Evolutionary conservation across 1,140 invertebrate species (phyloP).

Genomic region (Bicyclus anynana): DNA sequence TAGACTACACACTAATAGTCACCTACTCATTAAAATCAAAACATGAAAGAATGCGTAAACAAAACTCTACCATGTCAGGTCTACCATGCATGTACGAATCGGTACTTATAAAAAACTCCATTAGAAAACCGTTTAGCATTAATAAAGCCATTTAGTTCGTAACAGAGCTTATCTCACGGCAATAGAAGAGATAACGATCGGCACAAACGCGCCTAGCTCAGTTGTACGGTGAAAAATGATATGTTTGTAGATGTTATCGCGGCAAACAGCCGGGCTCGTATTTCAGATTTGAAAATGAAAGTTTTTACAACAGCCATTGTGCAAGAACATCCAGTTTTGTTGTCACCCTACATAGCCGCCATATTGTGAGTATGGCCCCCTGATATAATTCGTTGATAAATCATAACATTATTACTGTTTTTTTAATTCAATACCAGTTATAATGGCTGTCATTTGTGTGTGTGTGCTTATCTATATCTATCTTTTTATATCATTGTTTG

Average conservation of each 20-base stretch:
- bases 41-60: not conserved
- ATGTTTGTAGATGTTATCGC: constrained; percentile 61
- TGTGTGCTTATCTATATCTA: not conserved
- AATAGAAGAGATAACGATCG: constrained; percentile 41
- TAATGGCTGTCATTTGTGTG: not conserved
- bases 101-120: constrained; percentile 8
- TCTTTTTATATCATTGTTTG: too few species aligned
- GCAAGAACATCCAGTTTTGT: constrained; percentile 14
- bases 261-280: constrained; percentile 16
- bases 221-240: constrained; percentile 66
- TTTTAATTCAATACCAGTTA: not conserved
- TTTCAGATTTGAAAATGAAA: constrained; percentile 20
- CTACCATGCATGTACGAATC: not conserved
- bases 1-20: too few species aligned
- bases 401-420: constrained; percentile 14
- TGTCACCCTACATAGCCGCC: constrained; percentile 14
- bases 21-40: not conserved
- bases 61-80: too few species aligned
- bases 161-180: constrained; percentile 33
- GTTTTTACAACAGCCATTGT: constrained; percentile 16
- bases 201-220: constrained; percentile 29
- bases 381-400: constrained; percentile 10
- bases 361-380: constrained; percentile 13
- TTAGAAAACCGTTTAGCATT: constrained; percentile 33
- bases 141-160: constrained; percentile 26